Conservation (phyloP, 1,140 invertebrate genomes). For the Heliconius nattereri region DNA sequence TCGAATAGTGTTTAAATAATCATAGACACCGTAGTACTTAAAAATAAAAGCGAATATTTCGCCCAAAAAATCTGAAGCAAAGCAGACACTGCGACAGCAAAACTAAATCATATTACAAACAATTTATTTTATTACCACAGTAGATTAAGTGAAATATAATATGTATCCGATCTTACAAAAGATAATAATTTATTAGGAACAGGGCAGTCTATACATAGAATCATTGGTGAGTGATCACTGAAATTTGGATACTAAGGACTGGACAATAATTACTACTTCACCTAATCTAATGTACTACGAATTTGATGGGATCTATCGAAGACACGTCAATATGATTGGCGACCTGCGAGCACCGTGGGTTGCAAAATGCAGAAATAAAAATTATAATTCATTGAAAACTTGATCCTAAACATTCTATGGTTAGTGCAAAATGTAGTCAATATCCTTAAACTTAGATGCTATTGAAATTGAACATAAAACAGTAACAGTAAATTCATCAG, state of each 20-base stretch:
- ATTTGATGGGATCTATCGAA: conserved; percentile 59
- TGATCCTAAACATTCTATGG: conserved; percentile 44
- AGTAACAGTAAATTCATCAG: conserved; percentile 46
- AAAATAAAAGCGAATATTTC: conserved; percentile 28
- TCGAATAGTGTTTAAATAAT: conserved; percentile 8
- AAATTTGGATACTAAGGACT: conserved; percentile 72
- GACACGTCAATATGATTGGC: conserved; percentile 60
- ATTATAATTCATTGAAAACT: conserved; percentile 46
- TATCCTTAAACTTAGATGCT: conserved; percentile 26
- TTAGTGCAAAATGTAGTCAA: conserved; percentile 52
- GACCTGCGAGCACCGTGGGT: conserved; percentile 46
- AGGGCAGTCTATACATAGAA: conserved; percentile 73
- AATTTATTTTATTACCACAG: conserved; percentile 59
- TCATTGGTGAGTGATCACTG: conserved; percentile 79
- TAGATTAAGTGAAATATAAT: conserved; percentile 74
- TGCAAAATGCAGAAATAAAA: conserved; percentile 58
- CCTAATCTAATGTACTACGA: conserved; percentile 69
- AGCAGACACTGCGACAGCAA: conserved; percentile 46
- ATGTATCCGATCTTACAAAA: conserved; percentile 57
- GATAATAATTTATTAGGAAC: conserved; percentile 77
- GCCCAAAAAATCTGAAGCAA: conserved; percentile 60
- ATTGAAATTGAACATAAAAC: conserved; percentile 30
- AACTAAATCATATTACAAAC: conserved; percentile 55
- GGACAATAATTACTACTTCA: conserved; percentile 64
- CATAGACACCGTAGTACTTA: background rate